These are phyloP conservation scores for Cryptoblepharus egeriae DNA, from an alignment of 2,797 vertebrate species.

Conservation along the genomic window DNA sequence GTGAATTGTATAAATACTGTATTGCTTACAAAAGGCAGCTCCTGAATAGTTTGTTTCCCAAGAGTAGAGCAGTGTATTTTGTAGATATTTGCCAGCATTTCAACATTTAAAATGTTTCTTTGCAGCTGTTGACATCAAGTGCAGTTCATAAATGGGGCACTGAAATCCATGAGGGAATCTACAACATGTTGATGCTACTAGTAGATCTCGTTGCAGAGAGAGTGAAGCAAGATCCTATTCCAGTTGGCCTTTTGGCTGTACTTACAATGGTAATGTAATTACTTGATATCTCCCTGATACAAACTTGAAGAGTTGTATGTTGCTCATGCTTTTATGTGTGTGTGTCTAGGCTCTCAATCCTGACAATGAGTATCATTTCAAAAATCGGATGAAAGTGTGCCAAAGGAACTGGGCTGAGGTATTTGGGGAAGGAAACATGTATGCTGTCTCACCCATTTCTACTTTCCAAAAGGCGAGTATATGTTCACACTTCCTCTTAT, in stretches of 20 bases:
- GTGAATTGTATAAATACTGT: not conserved
- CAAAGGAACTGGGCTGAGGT: conserved; percentile 98
- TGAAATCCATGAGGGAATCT: conserved; percentile 99
- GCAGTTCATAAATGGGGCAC: conserved; percentile 99
- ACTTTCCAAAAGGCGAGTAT: conserved; percentile 89
- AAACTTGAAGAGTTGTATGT: conserved; percentile 4
- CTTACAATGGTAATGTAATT: conserved; percentile 89
- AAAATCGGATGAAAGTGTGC: conserved; percentile 97
- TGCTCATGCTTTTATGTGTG: conserved; percentile 41
- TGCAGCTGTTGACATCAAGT: conserved; percentile 93
- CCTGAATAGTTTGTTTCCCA: conserved; percentile 1
- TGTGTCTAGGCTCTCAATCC: conserved; percentile 92
- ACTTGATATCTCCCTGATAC: not conserved
- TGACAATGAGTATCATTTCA: conserved; percentile 99
- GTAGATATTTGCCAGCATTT: conserved; percentile 18
- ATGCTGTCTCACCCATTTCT: conserved; percentile 91
- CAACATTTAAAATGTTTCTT: conserved; percentile 6
- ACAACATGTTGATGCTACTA: conserved; percentile 98
- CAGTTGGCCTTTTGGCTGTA: conserved; percentile 90
- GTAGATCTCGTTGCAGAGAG: conserved; percentile 96
- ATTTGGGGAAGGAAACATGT: conserved; percentile 95
- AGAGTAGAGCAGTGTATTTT: not conserved
- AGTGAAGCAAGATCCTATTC: conserved; percentile 95
- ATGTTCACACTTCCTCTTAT: not conserved
- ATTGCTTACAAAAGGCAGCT: not conserved